Evolutionary conservation across 2,113 vertebrate species (phyloP).

Genomic region (Oncorhynchus tshawytscha): DNA sequence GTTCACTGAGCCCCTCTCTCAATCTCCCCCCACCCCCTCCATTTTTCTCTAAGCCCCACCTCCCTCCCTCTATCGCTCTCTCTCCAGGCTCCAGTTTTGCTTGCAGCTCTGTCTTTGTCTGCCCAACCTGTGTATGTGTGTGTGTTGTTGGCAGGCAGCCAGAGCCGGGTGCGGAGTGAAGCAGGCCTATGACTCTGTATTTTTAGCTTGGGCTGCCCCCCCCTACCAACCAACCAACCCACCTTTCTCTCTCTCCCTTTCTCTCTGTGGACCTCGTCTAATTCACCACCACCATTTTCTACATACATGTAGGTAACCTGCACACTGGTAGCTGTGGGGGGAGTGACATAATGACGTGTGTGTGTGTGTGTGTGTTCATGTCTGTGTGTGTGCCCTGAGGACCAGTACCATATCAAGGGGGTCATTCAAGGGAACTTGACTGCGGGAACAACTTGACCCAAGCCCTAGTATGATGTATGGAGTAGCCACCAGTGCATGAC

Average conservation of each 20-base stretch:
- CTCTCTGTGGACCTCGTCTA: neutral
- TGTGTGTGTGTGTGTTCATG: slow-evolving; percentile 21
- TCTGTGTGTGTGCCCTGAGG: slow-evolving; percentile 12
- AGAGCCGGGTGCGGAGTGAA: slow-evolving; percentile 4
- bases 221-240: neutral
- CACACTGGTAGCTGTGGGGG: neutral
- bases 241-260: slow-evolving; percentile 11
- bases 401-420: slow-evolving; percentile 24
- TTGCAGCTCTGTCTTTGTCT: slow-evolving; percentile 57
- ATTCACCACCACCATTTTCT: neutral
- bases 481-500: neutral
- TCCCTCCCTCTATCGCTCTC: slow-evolving; percentile 40
- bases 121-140: slow-evolving; percentile 21
- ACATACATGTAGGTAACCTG: too few species aligned
- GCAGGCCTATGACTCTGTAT: slow-evolving; percentile 37
- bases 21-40: neutral
- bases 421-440: slow-evolving; percentile 42
- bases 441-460: slow-evolving; percentile 11
- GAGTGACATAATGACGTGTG: neutral
- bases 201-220: slow-evolving; percentile 37
- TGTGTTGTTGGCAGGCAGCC: slow-evolving; percentile 21
- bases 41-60: slow-evolving; percentile 36
- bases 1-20: slow-evolving; percentile 9
- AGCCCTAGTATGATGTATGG: neutral
- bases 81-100: slow-evolving; percentile 37